These are phyloP conservation scores for Todiramphus saurophagus DNA, from an alignment of 2,113 vertebrate genomes.

Conservation along the genomic window DNA sequence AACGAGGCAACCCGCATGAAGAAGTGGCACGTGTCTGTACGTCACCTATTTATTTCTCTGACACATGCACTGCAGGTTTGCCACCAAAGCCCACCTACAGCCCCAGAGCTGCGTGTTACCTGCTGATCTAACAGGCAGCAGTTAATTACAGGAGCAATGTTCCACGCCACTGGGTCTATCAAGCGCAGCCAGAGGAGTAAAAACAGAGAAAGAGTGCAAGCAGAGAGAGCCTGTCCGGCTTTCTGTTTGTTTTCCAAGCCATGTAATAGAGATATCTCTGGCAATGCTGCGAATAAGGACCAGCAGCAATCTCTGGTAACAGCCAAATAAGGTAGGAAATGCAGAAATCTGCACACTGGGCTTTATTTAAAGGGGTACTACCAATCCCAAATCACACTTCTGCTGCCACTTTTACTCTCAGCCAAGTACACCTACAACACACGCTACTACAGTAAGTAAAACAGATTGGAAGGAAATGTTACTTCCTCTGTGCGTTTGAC, in stretches of 20 bases:
- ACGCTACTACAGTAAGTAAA: neutral
- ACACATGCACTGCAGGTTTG: neutral
- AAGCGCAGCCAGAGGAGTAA: neutral
- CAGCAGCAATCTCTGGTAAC: neutral
- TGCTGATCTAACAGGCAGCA: neutral
- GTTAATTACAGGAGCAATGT: neutral
- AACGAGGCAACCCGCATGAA: neutral
- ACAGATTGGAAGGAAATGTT: neutral
- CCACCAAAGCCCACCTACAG: neutral
- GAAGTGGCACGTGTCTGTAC: neutral
- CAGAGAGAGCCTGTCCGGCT: neutral
- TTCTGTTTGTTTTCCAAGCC: neutral
- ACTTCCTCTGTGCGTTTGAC: neutral
- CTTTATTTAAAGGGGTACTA: neutral
- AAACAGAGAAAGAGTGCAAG: neutral
- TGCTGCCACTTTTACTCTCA: neutral
- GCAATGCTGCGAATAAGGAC: neutral
- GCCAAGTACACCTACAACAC: neutral
- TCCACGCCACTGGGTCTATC: neutral
- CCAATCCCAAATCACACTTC: neutral
- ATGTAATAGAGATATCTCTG: constrained; percentile 1
- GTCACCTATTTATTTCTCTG: neutral
- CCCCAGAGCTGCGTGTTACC: neutral
- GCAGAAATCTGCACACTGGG: neutral
- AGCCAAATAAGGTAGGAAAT: neutral